phyloP scores from a whole-genome alignment of 2,797 vertebrate genomes.

The Enteromius afrohamiltoni region DNA sequence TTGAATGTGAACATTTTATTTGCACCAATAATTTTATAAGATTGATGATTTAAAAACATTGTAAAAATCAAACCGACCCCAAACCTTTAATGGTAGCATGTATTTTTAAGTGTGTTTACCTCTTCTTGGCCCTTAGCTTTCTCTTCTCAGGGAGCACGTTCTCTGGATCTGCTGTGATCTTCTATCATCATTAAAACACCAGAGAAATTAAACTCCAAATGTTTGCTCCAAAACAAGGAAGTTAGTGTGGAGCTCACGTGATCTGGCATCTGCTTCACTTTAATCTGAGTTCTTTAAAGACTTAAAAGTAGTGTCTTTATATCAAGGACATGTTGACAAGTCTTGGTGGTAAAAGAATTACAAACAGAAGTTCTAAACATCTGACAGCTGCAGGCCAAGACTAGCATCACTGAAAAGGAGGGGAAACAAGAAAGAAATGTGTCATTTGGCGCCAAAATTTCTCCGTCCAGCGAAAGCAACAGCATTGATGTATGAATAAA shows the following conservation, averaged over 20 bases:
- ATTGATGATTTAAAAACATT: not conserved
- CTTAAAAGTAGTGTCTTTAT: constrained; percentile 23
- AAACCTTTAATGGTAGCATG: not conserved
- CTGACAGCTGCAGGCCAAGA: constrained; percentile 58
- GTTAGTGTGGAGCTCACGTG: not conserved
- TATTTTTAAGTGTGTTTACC: not conserved
- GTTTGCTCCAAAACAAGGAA: constrained; percentile 6
- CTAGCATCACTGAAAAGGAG: constrained; percentile 18
- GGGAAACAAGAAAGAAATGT: constrained; percentile 33
- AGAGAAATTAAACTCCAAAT: constrained; percentile 1
- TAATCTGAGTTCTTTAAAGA: constrained; percentile 35
- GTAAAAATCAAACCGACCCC: not conserved
- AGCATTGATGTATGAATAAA: constrained; percentile 43
- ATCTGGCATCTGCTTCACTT: constrained; percentile 1
- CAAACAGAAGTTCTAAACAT: constrained; percentile 55
- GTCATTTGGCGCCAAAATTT: constrained; percentile 39
- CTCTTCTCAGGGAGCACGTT: not conserved
- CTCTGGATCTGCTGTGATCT: constrained; percentile 12
- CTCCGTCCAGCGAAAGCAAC: not conserved
- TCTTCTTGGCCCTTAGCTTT: not conserved
- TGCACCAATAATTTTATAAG: not conserved
- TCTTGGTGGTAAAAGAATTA: constrained; percentile 33
- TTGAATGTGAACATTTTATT: not conserved
- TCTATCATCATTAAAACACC: not conserved
- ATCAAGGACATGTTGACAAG: constrained; percentile 37